These are phyloP conservation scores for Carapus acus DNA, from an alignment of 2,797 vertebrate genomes.

Conservation along the genomic window DNA sequence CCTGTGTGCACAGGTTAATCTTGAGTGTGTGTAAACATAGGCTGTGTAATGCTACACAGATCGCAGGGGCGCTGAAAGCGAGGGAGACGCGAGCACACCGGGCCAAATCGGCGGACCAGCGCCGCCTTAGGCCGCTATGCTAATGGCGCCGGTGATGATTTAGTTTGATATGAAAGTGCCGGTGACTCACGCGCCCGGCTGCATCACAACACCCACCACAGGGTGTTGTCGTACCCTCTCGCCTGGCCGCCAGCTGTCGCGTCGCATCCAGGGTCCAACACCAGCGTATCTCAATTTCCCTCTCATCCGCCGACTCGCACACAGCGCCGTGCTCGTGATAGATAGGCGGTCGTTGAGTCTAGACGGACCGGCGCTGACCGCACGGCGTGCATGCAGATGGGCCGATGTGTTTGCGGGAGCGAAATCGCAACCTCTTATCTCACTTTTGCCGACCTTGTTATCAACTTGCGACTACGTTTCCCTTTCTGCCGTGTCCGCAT, in stretches of 20 bases:
- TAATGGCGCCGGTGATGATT: background rate
- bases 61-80: too few species aligned
- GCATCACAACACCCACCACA: background rate
- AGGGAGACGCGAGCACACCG: too few species aligned
- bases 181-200: background rate
- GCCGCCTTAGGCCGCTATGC: too few species aligned
- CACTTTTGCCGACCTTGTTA: conserved; percentile 18
- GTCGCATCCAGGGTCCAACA: background rate
- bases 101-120: too few species aligned
- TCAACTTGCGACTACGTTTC: conserved; percentile 15
- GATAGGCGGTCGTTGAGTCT: too few species aligned
- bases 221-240: conserved; percentile 3
- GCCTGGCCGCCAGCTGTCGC: conserved; percentile 3
- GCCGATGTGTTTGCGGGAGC: background rate
- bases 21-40: too few species aligned
- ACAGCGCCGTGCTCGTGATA: conserved; percentile 3
- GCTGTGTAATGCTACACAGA: background rate
- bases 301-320: background rate
- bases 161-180: background rate
- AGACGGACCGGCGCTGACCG: too few species aligned
- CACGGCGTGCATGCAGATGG: background rate
- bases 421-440: conserved; percentile 13
- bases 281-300: too few species aligned
- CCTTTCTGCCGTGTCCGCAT: conserved; percentile 1
- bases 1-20: too few species aligned